Evolutionary conservation across 2,888 invertebrate species (phyloP), one percentile per base, ranked within the genome.

Genomic region (Heliconius charithonia): DNA sequence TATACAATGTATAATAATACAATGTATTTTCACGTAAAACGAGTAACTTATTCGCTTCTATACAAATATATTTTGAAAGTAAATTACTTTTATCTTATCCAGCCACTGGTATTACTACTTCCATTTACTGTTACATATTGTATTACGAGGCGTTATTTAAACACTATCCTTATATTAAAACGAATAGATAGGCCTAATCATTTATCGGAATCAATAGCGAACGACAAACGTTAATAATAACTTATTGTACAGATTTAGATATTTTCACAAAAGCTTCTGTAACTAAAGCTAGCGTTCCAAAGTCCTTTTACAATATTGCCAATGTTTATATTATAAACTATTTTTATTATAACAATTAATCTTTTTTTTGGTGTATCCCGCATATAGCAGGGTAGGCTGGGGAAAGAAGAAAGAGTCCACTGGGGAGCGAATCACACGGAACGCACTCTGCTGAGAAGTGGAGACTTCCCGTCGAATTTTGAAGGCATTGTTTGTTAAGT

Each of bases 121-220:
- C 45, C 77, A 69, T 78, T 73, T 76, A 69, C 76, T 71, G 79
- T 73, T 69, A 77, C 72, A 74, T 81, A 81, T 75, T 73, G 73
- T 76, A 63, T 56, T 78, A 74, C 71, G 67, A 71, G 77, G 62
- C 75, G 79, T 77, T 80, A 81, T 80, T 79, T 70, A 80, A 79
- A 75, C 77, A 62, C 79, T 79, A 82, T 81, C 80, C 69, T 66
- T 75, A 63, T 80, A 82, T 77, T 82, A 77, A 79, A 81, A 81
- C 72, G 76, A 82, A 72, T 77, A 76, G 80, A 81, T 79, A 75
- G 71, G 73, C 80, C 79, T 79, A 77, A 78, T 77, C 80, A 79
- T 81, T 79, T 81, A 81, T 82, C 75, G 82, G 79, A 79, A 69
- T 77, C 76, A 81, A 79, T 79, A 77, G 73, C 70, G 70, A 80